Conservation (phyloP, 1,140 invertebrate genomes). For the Drosophila subobscura region DNA sequence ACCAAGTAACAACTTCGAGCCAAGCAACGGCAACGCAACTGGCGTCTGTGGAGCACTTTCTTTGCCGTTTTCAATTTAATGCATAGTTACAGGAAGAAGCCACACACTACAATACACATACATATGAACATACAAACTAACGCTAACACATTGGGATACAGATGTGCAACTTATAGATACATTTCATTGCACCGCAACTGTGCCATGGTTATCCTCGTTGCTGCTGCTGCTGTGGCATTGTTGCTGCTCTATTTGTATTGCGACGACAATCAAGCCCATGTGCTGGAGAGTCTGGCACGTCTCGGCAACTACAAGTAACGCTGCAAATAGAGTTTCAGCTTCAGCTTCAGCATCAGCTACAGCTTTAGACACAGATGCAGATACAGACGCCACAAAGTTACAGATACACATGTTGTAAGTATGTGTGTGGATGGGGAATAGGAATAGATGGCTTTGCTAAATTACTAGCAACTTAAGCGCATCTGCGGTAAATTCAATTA, state of each 20-base stretch:
- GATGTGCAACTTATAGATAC: slow-evolving; percentile 56
- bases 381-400: slow-evolving; percentile 25
- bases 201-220: slow-evolving; percentile 34
- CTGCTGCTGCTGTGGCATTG: slow-evolving; percentile 28
- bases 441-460: slow-evolving; percentile 69
- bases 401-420: slow-evolving; percentile 28
- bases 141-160: slow-evolving; percentile 9
- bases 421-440: slow-evolving; percentile 34
- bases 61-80: slow-evolving; percentile 75
- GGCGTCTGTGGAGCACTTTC: slow-evolving; percentile 65
- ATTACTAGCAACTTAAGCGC: slow-evolving; percentile 79
- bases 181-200: slow-evolving; percentile 66
- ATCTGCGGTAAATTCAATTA: slow-evolving; percentile 82
- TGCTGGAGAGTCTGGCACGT: slow-evolving; percentile 57
- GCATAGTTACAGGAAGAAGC: slow-evolving; percentile 68
- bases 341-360: slow-evolving; percentile 8
- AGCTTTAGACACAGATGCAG: slow-evolving; percentile 31
- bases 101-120: slow-evolving; percentile 5
- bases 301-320: slow-evolving; percentile 24
- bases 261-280: slow-evolving; percentile 69
- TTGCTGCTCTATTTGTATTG: slow-evolving; percentile 59
- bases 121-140: slow-evolving; percentile 2
- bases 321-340: slow-evolving; percentile 21
- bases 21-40: slow-evolving; percentile 36
- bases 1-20: slow-evolving; percentile 44